phyloP scores from a whole-genome alignment of 2,888 invertebrate genomes.

The Electrophaes corylata region DNA sequence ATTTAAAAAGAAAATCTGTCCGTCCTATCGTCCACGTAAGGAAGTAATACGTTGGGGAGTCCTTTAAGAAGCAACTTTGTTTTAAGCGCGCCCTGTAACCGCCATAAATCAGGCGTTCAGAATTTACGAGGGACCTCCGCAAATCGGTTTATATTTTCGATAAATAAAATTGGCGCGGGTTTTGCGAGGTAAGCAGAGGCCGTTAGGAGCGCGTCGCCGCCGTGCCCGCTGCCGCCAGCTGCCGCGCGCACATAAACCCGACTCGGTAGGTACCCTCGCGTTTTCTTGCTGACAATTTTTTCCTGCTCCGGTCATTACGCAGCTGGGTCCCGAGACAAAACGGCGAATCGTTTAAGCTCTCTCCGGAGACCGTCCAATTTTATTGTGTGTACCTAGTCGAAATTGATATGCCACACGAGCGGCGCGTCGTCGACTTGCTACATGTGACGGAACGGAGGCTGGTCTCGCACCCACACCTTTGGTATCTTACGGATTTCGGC shows the following conservation, averaged over 20 bases:
- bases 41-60: constrained; percentile 61
- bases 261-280: constrained; percentile 71
- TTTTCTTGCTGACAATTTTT: constrained; percentile 85
- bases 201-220: constrained; percentile 80
- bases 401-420: constrained; percentile 82
- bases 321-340: constrained; percentile 84
- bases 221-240: constrained; percentile 57
- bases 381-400: constrained; percentile 82
- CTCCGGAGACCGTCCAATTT: constrained; percentile 83
- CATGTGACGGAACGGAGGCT: constrained; percentile 59
- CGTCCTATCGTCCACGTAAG: constrained; percentile 47
- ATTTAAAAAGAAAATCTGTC: constrained; percentile 39
- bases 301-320: constrained; percentile 83
- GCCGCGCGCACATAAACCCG: constrained; percentile 81
- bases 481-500: constrained; percentile 55
- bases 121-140: constrained; percentile 82
- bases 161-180: constrained; percentile 84
- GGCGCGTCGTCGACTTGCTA: constrained; percentile 58
- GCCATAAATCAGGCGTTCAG: constrained; percentile 80
- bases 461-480: constrained; percentile 51
- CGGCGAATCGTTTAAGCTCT: constrained; percentile 85
- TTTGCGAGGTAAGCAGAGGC: constrained; percentile 84
- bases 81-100: constrained; percentile 78
- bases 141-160: constrained; percentile 85
- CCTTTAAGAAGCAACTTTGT: constrained; percentile 76